Conservation (phyloP, 2,113 vertebrate species). For the Lepidiolamprologus cunningtoni region DNA sequence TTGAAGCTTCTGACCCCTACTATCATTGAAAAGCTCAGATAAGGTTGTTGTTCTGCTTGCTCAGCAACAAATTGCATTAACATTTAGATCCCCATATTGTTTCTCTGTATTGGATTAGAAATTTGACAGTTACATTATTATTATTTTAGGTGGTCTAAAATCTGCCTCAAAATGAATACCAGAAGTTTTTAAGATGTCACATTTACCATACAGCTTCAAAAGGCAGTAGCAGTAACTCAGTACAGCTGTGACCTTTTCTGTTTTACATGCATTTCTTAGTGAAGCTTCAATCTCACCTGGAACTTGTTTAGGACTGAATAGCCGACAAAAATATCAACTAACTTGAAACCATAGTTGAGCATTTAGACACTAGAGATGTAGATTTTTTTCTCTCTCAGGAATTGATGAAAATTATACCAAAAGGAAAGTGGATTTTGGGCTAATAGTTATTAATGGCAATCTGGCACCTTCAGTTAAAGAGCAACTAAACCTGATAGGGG, state of each 20-base stretch:
- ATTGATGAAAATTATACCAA: not conserved
- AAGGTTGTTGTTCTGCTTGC: not conserved
- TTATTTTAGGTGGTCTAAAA: not conserved
- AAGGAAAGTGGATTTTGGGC: not conserved
- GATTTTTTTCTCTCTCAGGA: not conserved
- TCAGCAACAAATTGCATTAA: not conserved
- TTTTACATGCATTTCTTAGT: not conserved
- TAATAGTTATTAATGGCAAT: not conserved
- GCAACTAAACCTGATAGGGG: not conserved
- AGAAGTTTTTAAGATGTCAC: not conserved
- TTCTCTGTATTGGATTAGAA: not conserved
- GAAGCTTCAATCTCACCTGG: not conserved
- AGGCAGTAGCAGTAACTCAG: not conserved
- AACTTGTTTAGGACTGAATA: not conserved
- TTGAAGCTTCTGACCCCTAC: not conserved
- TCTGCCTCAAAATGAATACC: not conserved
- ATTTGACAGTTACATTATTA: not conserved
- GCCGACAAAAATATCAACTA: not conserved
- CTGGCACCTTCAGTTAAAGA: not conserved
- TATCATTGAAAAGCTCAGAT: not conserved
- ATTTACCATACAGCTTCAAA: not conserved
- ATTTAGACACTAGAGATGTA: not conserved
- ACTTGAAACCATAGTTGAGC: not conserved
- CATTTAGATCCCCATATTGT: not conserved
- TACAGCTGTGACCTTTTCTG: not conserved